Evolutionary conservation across 2,888 invertebrate species (phyloP).

Genomic region (Phanerotoma sp.): DNA sequence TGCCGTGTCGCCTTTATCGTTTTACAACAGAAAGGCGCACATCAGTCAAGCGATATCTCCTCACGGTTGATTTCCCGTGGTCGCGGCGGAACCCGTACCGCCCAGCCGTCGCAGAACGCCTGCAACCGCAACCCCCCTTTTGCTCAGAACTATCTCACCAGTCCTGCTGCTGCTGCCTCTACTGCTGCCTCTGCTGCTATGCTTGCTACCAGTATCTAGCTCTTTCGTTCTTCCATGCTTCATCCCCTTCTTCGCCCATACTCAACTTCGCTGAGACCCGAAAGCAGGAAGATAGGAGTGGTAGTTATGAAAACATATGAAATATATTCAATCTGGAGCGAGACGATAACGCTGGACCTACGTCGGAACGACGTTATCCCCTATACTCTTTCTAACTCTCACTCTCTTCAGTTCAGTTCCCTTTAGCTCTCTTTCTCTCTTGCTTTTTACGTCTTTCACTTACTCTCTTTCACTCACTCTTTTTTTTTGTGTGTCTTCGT

Average conservation of each 20-base stretch:
- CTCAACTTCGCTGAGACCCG: slow-evolving; percentile 5
- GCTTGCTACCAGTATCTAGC: background rate
- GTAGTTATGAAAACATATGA: slow-evolving; percentile 57
- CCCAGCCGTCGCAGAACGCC: slow-evolving; percentile 33
- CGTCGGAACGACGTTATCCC: background rate
- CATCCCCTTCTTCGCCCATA: slow-evolving; percentile 11
- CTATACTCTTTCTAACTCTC: slow-evolving; percentile 9
- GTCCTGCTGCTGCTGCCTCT: slow-evolving; percentile 18
- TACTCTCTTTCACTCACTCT: slow-evolving; percentile 1
- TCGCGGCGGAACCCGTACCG: slow-evolving; percentile 43
- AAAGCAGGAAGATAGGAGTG: slow-evolving; percentile 22
- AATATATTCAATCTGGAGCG: slow-evolving; percentile 58
- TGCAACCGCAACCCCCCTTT: slow-evolving; percentile 20
- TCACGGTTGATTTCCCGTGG: slow-evolving; percentile 60
- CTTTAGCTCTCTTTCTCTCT: background rate
- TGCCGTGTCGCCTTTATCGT: slow-evolving; percentile 58
- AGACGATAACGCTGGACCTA: slow-evolving; percentile 43
- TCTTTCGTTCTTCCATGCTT: slow-evolving; percentile 19
- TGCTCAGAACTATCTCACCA: slow-evolving; percentile 15
- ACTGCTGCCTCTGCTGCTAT: too few relatives aligned
- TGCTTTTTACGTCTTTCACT: background rate
- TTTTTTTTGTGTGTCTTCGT: too few relatives aligned
- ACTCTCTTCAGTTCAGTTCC: slow-evolving; percentile 11
- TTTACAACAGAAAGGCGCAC: slow-evolving; percentile 59
- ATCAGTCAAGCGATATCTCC: slow-evolving; percentile 59